Conservation (phyloP, 2,113 vertebrate species). For the Daphoenositta chrysoptera region DNA sequence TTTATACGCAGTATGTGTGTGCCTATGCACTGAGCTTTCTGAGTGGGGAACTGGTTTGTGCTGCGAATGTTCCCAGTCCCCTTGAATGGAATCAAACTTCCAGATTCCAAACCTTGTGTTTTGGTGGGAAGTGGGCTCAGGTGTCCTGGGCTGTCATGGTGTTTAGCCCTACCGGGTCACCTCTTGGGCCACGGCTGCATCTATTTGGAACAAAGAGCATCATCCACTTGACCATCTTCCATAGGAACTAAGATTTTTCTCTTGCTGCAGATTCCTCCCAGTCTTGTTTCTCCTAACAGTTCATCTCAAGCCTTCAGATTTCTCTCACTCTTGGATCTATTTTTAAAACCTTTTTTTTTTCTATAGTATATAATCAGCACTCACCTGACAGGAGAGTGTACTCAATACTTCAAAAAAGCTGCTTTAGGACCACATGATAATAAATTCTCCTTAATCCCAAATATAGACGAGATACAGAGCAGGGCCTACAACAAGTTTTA, state of each 20-base stretch:
- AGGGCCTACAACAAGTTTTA: constrained; percentile 11
- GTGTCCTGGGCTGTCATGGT: accelerated
- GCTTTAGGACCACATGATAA: constrained; percentile 18
- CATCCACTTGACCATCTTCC: not conserved
- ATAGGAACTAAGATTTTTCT: not conserved
- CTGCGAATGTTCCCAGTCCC: not conserved
- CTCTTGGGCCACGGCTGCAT: not conserved
- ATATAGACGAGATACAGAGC: not conserved
- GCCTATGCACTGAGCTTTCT: not conserved
- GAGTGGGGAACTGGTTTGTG: not conserved
- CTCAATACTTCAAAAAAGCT: constrained; percentile 21
- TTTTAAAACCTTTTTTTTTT: not conserved
- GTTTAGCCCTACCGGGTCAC: not conserved
- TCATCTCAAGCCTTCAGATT: not conserved
- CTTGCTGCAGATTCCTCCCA: not conserved
- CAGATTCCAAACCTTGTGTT: not conserved
- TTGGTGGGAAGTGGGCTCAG: not conserved
- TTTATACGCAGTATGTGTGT: not conserved
- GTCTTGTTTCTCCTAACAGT: not conserved
- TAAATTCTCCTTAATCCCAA: constrained; percentile 46
- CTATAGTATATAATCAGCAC: not conserved
- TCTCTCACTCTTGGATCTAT: constrained; percentile 3
- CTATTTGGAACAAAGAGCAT: not conserved
- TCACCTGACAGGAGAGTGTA: constrained; percentile 33
- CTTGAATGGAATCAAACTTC: not conserved